phyloP scores from a whole-genome alignment of 2,113 vertebrate species.

The Takifugu flavidus region DNA sequence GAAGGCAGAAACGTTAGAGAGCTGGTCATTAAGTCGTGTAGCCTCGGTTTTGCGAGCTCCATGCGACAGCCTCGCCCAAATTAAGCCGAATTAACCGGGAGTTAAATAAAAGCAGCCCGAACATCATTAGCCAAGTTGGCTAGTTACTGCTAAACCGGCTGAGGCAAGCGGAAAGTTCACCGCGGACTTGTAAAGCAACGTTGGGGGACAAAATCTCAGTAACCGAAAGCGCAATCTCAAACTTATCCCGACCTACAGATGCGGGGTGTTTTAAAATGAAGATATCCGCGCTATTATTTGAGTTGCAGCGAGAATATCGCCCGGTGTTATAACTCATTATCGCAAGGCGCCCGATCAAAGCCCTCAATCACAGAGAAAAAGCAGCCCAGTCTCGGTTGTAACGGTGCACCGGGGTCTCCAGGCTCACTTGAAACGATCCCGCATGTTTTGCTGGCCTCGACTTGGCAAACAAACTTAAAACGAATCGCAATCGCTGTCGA shows the following conservation, averaged over 20 bases:
- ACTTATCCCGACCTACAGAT: neutral
- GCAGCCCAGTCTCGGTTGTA: slow-evolving; percentile 62
- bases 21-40: neutral
- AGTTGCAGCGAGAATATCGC: neutral
- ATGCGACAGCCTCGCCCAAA: slow-evolving; percentile 36
- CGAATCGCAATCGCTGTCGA: slow-evolving; percentile 17
- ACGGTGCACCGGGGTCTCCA: slow-evolving; percentile 63
- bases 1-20: neutral
- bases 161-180: slow-evolving; percentile 65
- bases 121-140: slow-evolving; percentile 62
- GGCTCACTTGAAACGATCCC: slow-evolving; percentile 55
- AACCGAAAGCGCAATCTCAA: slow-evolving; percentile 1
- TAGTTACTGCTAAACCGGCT: slow-evolving; percentile 53
- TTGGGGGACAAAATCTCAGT: slow-evolving; percentile 45
- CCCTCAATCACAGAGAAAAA: slow-evolving; percentile 40
- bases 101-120: slow-evolving; percentile 33
- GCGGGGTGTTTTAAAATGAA: neutral
- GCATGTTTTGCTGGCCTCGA: slow-evolving; percentile 63
- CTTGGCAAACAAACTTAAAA: slow-evolving; percentile 59
- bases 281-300: neutral
- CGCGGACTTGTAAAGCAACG: slow-evolving; percentile 43
- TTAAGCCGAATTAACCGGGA: slow-evolving; percentile 43
- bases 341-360: slow-evolving; percentile 44
- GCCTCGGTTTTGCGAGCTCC: slow-evolving; percentile 22
- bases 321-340: slow-evolving; percentile 31